Percentiles rank a stretch among this genome's conserved stretches.
Conservation (phyloP, 2,797 vertebrate species). For the Lophius americanus region DNA sequence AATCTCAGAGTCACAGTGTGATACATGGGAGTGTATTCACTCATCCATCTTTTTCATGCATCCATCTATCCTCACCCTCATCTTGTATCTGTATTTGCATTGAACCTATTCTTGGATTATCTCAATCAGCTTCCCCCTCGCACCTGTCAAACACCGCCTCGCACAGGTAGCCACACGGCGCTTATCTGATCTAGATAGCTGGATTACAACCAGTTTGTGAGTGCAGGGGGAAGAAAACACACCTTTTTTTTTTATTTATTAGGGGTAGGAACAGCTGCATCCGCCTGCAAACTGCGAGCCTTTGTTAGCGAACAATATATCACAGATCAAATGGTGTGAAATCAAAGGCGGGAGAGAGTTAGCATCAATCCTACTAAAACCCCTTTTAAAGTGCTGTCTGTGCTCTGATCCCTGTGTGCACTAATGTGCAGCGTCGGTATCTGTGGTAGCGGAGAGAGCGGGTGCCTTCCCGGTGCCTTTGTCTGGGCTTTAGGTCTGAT, state of each 20-base stretch:
- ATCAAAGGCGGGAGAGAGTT: constrained; percentile 80
- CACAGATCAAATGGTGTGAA: constrained; percentile 81
- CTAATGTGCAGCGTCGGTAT: constrained; percentile 66
- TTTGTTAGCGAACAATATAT: constrained; percentile 85
- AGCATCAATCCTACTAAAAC: constrained; percentile 77
- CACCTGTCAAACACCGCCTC: constrained; percentile 90
- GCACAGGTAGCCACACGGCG: constrained; percentile 85
- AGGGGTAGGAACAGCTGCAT: constrained; percentile 86
- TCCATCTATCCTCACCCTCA: constrained; percentile 88
- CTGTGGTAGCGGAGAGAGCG: constrained; percentile 70
- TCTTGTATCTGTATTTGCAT: constrained; percentile 92
- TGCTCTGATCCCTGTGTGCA: constrained; percentile 73
- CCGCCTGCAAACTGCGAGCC: constrained; percentile 83
- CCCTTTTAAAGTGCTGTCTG: constrained; percentile 76
- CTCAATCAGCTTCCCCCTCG: constrained; percentile 86
- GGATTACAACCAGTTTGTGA: constrained; percentile 82
- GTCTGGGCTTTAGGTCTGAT: constrained; percentile 76
- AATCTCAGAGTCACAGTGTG: constrained; percentile 88
- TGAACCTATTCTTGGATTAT: constrained; percentile 89
- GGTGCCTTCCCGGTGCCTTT: constrained; percentile 79
- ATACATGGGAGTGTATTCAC: constrained; percentile 86
- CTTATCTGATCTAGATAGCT: constrained; percentile 89
- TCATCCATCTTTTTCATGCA: constrained; percentile 85
- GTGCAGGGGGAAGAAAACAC: constrained; percentile 67
- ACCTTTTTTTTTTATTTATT: constrained; percentile 76